A percentile compares a stretch with the other conserved stretches of the same genome.
These are phyloP conservation scores for Thalassoma bifasciatum DNA, from an alignment of 2,113 vertebrate species.

Conservation along the genomic window DNA sequence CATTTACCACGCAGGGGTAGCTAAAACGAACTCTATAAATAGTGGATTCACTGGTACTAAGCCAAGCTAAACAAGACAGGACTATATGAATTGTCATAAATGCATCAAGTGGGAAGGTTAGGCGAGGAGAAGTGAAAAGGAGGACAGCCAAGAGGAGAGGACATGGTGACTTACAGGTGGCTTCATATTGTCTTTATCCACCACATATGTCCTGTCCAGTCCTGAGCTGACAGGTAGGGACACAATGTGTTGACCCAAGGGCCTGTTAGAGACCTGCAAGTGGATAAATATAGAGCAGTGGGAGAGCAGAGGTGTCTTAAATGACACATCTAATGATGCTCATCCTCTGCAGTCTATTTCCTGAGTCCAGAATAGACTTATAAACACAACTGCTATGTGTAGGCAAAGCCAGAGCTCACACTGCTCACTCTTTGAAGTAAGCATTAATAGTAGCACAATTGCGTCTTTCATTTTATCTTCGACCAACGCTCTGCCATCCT, in stretches of 20 bases:
- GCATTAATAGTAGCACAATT: slow-evolving; percentile 54
- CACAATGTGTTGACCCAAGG: slow-evolving; percentile 66
- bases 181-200: slow-evolving; percentile 59
- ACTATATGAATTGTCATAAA: slow-evolving; percentile 46
- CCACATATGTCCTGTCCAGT: slow-evolving; percentile 67
- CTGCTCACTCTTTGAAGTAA: slow-evolving; percentile 58
- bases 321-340: slow-evolving; percentile 77
- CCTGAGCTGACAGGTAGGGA: slow-evolving; percentile 70
- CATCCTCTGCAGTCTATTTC: slow-evolving; percentile 59
- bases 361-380: slow-evolving; percentile 51
- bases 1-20: slow-evolving; percentile 71
- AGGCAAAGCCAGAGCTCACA: slow-evolving; percentile 36
- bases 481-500: slow-evolving; percentile 53
- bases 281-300: slow-evolving; percentile 75
- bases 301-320: slow-evolving; percentile 66
- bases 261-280: slow-evolving; percentile 67
- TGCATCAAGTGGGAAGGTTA: slow-evolving; percentile 54
- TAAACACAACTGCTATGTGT: slow-evolving; percentile 31
- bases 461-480: slow-evolving; percentile 45
- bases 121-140: slow-evolving; percentile 19
- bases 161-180: slow-evolving; percentile 56
- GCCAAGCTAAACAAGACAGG: slow-evolving; percentile 49
- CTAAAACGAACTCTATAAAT: slow-evolving; percentile 70
- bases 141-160: slow-evolving; percentile 4
- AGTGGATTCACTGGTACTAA: slow-evolving; percentile 51